Percentiles rank a stretch among this genome's conserved stretches.
Evolutionary conservation across 2,888 invertebrate genomes (phyloP).

Genomic region (Stratiomys singularior): DNA sequence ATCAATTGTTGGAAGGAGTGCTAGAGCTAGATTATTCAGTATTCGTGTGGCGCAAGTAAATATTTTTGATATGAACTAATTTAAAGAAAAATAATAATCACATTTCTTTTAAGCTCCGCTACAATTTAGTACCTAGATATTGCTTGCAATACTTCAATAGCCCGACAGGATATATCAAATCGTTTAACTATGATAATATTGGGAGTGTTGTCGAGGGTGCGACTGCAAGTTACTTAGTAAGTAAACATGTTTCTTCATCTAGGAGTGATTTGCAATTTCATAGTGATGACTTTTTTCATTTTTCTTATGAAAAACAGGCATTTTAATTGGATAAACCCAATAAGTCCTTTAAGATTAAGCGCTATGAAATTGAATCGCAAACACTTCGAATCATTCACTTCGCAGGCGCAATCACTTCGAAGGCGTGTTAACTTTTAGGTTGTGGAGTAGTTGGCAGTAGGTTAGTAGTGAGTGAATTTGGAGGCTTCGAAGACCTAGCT

Average conservation of each 20-base stretch:
- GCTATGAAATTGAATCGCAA: no score
- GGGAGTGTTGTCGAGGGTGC: slow-evolving; percentile 69
- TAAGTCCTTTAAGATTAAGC: no score
- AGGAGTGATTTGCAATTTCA: no score
- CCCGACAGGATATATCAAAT: slow-evolving; percentile 71
- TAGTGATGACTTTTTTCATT: no score
- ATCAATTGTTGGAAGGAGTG: slow-evolving; percentile 71
- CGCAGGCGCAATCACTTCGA: no score
- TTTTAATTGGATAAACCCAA: no score
- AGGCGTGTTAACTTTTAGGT: no score
- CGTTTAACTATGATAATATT: slow-evolving; percentile 76
- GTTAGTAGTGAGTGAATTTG: no score
- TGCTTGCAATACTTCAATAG: slow-evolving; percentile 76
- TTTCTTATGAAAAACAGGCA: no score
- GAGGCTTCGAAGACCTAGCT: no score
- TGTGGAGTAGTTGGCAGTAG: no score
- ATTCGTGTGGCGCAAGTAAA: slow-evolving; percentile 71
- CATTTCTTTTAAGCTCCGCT: slow-evolving; percentile 3
- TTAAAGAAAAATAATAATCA: not conserved
- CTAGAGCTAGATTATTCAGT: slow-evolving; percentile 71
- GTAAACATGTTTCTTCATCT: slow-evolving; percentile 55
- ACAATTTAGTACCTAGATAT: slow-evolving; percentile 68
- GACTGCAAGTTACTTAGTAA: slow-evolving; percentile 72
- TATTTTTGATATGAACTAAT: not conserved
- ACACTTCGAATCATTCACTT: no score